phyloP scores from a whole-genome alignment of 2,888 invertebrate species.

The Platycnemis pennipes region DNA sequence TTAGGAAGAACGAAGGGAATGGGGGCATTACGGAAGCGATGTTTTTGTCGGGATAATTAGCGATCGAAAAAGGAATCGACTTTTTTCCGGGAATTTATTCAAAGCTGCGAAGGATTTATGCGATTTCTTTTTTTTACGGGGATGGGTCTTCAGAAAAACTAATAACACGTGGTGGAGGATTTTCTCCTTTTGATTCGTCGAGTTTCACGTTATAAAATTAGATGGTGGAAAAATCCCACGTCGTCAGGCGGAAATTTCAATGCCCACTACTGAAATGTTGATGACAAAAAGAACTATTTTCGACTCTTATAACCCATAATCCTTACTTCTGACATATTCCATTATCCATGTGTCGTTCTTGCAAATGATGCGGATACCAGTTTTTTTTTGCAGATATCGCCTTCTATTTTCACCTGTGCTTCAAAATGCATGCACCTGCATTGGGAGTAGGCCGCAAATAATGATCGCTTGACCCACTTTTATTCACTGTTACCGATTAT shows the following conservation, averaged over 20 bases:
- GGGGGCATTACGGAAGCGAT: background rate
- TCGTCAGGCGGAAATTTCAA: background rate
- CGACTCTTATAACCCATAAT: background rate
- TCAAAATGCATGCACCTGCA: too few species aligned
- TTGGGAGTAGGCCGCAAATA: too few species aligned
- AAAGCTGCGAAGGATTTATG: background rate
- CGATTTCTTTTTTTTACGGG: background rate
- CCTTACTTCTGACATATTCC: background rate
- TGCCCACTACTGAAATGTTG: background rate
- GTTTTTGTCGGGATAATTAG: constrained; percentile 17
- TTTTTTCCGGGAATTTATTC: background rate
- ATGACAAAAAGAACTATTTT: background rate
- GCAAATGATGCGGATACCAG: too few species aligned
- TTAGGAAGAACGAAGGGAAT: background rate
- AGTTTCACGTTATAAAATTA: background rate
- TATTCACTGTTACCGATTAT: too few species aligned
- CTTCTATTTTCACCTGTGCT: too few species aligned
- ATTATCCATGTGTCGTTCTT: background rate
- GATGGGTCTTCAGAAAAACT: background rate
- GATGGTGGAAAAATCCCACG: background rate
- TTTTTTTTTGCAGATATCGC: too few species aligned
- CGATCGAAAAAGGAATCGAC: constrained; percentile 3
- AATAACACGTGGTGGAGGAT: background rate
- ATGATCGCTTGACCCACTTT: too few species aligned
- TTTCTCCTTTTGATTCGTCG: background rate